Base-by-base conservation (phyloP, 2,888 invertebrate species). In the Ramazzottius varieornatus region DNA sequence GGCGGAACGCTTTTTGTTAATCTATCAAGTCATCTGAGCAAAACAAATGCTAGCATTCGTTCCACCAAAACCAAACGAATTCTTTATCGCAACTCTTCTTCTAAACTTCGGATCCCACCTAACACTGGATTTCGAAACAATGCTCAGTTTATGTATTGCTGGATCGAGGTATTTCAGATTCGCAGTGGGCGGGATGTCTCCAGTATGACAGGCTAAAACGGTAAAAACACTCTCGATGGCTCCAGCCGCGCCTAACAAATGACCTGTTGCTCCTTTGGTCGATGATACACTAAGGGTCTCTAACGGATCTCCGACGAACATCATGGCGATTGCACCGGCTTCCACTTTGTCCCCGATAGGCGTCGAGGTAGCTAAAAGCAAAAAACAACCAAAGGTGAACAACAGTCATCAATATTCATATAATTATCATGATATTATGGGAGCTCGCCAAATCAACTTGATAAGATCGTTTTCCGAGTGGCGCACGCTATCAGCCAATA, bases 41-140 rank as follows among this genome's bases (percentile, higher is more conserved):
- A 84, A 76, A 76, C 88, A 87, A 46, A 92, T 78, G 66, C 85
- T 84, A 32, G 92, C 91, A 81, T 98, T 98, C 1, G 94, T 96
- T 63, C 96, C 96, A 66, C 98, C 96, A 81, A 98, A 98, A 2
- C 96, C 98, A 81, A 98, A 96, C 0, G 96, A 92, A 78, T 98
- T 98, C 76, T 90, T 92, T 65, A 98, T 75, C 24, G 90, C 92
- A 71, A 91, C 79, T 72, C 76, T 68, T 65, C 70, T 20, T 65
- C 32, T 32, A 64, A 46, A 65, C 4, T 76, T 79, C 64, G 69
- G 73, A 65, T 71, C 73, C 88, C 88, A 88, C 68, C 68, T 65
- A 32, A 79, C 79, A 67, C 79, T 74, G 46, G 72, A 71, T 69
- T 82, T 80, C 2, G 81, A 78, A 1, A 88, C 84, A 76, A 86